phyloP scores from a whole-genome alignment of 2,888 invertebrate species.

The Baronia brevicornis region DNA sequence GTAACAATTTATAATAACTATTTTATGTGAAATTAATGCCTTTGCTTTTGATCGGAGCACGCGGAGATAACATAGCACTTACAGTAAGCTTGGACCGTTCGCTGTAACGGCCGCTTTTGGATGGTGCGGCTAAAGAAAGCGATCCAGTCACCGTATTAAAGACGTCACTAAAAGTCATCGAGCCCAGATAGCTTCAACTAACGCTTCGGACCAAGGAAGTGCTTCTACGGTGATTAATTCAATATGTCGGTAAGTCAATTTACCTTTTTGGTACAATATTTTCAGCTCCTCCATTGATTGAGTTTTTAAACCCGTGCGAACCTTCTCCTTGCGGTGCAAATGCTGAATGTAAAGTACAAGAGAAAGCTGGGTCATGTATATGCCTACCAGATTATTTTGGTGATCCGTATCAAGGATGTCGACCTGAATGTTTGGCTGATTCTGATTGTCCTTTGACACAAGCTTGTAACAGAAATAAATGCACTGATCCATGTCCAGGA shows the following conservation, averaged over 20 bases:
- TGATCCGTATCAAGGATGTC: conserved; percentile 84
- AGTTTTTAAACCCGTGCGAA: conserved; percentile 75
- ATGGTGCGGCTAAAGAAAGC: conserved; percentile 61
- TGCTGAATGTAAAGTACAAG: conserved; percentile 83
- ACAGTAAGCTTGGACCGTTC: conserved; percentile 73
- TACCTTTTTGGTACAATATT: conserved; percentile 48
- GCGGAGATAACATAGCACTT: conserved; percentile 75
- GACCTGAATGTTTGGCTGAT: conserved; percentile 80
- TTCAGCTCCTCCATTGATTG: conserved; percentile 61
- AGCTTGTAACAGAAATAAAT: conserved; percentile 80
- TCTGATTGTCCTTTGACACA: conserved; percentile 78
- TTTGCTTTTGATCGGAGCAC: conserved; percentile 71
- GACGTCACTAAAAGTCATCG: conserved; percentile 68
- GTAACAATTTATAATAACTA: conserved; percentile 59
- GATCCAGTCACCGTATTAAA: conserved; percentile 56
- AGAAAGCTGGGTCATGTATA: conserved; percentile 82
- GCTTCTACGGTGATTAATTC: conserved; percentile 63
- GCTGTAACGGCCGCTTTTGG: conserved; percentile 63
- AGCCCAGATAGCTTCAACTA: conserved; percentile 72
- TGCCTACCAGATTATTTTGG: conserved; percentile 83
- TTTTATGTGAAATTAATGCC: conserved; percentile 70
- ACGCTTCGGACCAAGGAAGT: conserved; percentile 71
- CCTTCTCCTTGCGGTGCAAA: conserved; percentile 82
- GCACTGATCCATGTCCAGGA: conserved; percentile 81
- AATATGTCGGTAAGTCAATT: conserved; percentile 56